Evolutionary conservation across 92 coral and sea anemone species (phyloP).

Genomic region (Porites divaricata): DNA sequence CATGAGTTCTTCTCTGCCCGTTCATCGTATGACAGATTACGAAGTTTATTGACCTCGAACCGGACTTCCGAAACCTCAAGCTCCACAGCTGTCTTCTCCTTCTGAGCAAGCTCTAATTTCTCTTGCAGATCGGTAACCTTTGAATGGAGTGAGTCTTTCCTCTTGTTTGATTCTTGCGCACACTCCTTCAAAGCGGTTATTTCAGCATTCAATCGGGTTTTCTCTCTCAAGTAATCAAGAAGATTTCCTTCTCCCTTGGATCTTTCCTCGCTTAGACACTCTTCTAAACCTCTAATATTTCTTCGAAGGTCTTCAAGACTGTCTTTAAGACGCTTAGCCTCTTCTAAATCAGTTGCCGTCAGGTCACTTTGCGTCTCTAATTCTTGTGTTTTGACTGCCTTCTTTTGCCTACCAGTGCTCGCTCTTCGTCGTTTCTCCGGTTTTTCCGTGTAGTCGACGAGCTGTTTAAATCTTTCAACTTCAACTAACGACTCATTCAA

Average conservation of each 20-base stretch:
- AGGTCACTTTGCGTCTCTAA: slow-evolving; percentile 29
- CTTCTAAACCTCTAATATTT: slow-evolving; percentile 57
- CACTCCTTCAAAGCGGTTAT: slow-evolving; percentile 27
- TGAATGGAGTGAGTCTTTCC: slow-evolving; percentile 41
- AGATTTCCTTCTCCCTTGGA: slow-evolving; percentile 45
- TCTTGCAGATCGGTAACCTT: slow-evolving; percentile 12
- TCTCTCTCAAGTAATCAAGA: slow-evolving; percentile 31
- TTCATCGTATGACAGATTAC: slow-evolving; percentile 46
- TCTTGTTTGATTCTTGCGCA: slow-evolving; percentile 21
- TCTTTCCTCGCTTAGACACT: slow-evolving; percentile 37
- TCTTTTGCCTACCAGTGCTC: slow-evolving; percentile 1
- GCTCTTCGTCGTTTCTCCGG: neutral
- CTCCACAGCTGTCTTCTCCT: slow-evolving; percentile 35
- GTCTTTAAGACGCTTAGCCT: slow-evolving; percentile 39
- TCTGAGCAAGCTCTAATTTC: slow-evolving; percentile 20
- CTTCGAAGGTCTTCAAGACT: slow-evolving; percentile 56
- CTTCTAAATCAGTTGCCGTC: slow-evolving; percentile 35
- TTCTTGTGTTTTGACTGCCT: neutral
- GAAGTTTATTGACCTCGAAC: slow-evolving; percentile 22
- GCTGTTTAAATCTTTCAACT: slow-evolving; percentile 52
- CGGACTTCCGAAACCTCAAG: slow-evolving; percentile 27
- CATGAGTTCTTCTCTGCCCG: slow-evolving; percentile 41
- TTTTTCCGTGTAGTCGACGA: slow-evolving; percentile 33
- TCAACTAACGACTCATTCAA: slow-evolving; percentile 43
- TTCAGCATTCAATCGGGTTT: slow-evolving; percentile 44